Base-by-base conservation (phyloP, 2,797 vertebrate genomes). In the Chloroceryle inda region DNA sequence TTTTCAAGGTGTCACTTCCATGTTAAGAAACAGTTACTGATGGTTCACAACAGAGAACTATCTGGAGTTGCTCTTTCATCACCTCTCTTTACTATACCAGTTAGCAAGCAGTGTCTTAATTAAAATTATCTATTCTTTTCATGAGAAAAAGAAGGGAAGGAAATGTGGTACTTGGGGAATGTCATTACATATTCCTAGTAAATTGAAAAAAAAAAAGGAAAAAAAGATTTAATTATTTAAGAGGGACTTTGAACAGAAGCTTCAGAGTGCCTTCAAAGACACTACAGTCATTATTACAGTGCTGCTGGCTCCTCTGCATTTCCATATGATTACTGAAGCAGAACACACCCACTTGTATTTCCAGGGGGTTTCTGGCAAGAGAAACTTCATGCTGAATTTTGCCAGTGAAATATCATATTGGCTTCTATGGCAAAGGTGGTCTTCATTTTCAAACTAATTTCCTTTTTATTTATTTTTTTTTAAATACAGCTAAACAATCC, bases 231-330 rank as follows among this genome's bases (percentile, higher is more conserved):
- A 94, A 92, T 92, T 85, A 95, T 89, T 95, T 80, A 91, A 77
- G 61, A 89, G 7, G 20, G 27, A 45, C 53, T 92, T 92, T 92
- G 80, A 96, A 89, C 26, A 1, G 75, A 85, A 77, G 62, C 56
- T 93, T 94, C 63, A 52, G 71, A 94, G 58, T 62, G 64, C 67
- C 84, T 96, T 97, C 89, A 95, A 95, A 94, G 92, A 82, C 44
- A 69, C 53, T 77, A 73, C 3, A 62, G 74, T 90, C 56, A 91
- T 93, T 93, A 95, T 89, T 74, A 87, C 3, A 92, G 52, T 19
- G 58, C 91, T 76, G 52, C 49, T 77, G 79, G 91, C 76, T 92
- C 45, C 24, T 44, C 53, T 80, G 64, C 26, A 85, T 94, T 94
- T 86, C 72, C 61, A 96, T 75, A 67, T 50, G 35, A 93, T 85